These are phyloP conservation scores for Dorcus parallelipipedus DNA, from an alignment of 2,888 invertebrate species.

Conservation along the genomic window DNA sequence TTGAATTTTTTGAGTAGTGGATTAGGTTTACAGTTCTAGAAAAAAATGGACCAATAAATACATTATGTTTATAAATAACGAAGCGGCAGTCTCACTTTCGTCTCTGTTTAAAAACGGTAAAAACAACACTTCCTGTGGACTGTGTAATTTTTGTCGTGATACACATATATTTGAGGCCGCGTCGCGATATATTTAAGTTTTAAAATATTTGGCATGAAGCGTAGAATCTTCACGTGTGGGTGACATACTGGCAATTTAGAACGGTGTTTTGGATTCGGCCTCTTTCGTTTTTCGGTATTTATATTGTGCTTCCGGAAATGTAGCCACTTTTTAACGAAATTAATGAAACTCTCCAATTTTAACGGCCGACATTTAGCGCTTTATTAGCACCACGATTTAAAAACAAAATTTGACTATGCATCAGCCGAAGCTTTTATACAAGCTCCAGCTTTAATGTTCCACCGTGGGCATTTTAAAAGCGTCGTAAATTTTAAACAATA, in stretches of 20 bases:
- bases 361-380: no score
- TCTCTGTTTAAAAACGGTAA: background rate
- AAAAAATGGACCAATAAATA: no score
- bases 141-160: background rate
- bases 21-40: no score
- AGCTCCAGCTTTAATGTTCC: no score
- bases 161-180: background rate
- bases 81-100: background rate
- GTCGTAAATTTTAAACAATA: no score
- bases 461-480: no score
- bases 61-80: no score
- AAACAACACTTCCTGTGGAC: background rate
- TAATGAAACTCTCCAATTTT: background rate
- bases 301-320: background rate
- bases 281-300: background rate
- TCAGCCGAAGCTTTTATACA: no score
- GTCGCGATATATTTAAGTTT: conserved; percentile 7
- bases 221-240: conserved; percentile 12
- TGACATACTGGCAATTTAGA: conserved; percentile 12
- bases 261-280: background rate
- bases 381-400: no score
- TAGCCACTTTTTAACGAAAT: background rate
- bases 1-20: no score
- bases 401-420: no score
- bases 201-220: conserved; percentile 14